Evolutionary conservation across 2,113 vertebrate species (phyloP).

Genomic region (Siniperca chuatsi): DNA sequence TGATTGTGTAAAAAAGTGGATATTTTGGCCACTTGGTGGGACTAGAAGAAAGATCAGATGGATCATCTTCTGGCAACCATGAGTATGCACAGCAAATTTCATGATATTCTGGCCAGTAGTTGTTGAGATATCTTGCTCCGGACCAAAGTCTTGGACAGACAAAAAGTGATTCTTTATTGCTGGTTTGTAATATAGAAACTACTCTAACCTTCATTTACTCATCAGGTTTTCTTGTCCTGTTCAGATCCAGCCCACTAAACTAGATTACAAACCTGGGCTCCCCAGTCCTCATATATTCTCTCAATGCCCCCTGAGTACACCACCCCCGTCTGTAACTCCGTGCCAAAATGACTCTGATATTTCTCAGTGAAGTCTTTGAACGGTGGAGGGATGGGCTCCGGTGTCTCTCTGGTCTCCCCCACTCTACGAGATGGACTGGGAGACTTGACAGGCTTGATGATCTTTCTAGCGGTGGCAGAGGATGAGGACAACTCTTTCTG

Average conservation of each 20-base stretch:
- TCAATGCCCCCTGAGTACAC: conserved; percentile 76
- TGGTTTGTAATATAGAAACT: not conserved
- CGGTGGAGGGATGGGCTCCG: conserved; percentile 84
- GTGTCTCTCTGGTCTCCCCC: conserved; percentile 77
- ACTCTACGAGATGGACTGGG: conserved; percentile 84
- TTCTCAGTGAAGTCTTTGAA: conserved; percentile 85
- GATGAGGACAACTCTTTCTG: conserved; percentile 86
- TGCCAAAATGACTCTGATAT: conserved; percentile 82
- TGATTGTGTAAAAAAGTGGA: not conserved
- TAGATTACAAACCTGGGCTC: conserved; percentile 86
- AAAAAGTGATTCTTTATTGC: not conserved
- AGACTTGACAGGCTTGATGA: conserved; percentile 86
- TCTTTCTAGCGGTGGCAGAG: conserved; percentile 44
- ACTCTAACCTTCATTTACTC: not conserved
- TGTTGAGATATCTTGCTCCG: not conserved
- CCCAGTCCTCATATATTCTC: conserved; percentile 79
- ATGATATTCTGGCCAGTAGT: not conserved
- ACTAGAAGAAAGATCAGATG: not conserved
- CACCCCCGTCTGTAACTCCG: conserved; percentile 83
- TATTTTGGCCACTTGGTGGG: not conserved
- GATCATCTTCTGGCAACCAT: not conserved
- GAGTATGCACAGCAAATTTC: not conserved
- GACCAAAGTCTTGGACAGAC: too few species aligned
- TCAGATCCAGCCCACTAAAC: conserved; percentile 44
- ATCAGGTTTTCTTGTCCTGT: conserved; percentile 69